A percentile compares a stretch with the other conserved stretches of the same genome.
phyloP scores from a whole-genome alignment of 1,140 invertebrate genomes.

The Apis cerana region DNA sequence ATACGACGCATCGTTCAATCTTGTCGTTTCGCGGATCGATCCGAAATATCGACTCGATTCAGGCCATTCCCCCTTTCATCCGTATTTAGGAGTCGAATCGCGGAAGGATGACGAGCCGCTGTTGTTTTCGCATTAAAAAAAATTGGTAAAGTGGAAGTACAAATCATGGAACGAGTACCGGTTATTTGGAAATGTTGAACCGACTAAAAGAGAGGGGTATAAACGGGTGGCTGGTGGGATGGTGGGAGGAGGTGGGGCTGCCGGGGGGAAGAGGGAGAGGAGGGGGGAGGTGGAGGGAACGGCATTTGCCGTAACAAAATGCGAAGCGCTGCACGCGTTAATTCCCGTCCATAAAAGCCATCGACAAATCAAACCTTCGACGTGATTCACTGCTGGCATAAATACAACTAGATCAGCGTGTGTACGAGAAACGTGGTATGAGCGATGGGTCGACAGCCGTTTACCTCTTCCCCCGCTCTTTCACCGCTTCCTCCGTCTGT shows the following conservation, averaged over 20 bases:
- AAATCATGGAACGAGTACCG: conserved; percentile 72
- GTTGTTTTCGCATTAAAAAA: conserved; percentile 73
- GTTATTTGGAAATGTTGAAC: conserved; percentile 73
- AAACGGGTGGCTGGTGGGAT: conserved; percentile 13
- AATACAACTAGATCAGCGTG: conserved; percentile 81
- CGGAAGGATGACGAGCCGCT: background rate
- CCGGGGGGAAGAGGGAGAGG: background rate
- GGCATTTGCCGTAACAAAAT: conserved; percentile 80
- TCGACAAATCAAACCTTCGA: conserved; percentile 81
- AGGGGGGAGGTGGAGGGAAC: conserved; percentile 47
- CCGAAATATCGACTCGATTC: background rate
- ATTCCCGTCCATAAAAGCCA: conserved; percentile 81
- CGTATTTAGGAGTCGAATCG: background rate
- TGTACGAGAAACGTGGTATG: conserved; percentile 76
- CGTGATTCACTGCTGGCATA: conserved; percentile 80
- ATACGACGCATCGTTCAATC: background rate
- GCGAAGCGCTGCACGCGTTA: conserved; percentile 77
- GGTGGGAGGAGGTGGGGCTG: background rate
- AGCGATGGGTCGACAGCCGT: conserved; percentile 76
- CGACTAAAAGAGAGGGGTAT: conserved; percentile 56
- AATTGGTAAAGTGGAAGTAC: conserved; percentile 76
- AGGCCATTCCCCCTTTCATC: background rate
- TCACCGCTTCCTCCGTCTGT: conserved; percentile 32
- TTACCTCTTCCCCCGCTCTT: conserved; percentile 46
- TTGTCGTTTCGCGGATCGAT: background rate